phyloP scores from a whole-genome alignment of 1,140 invertebrate genomes.

The Drosophila miranda region DNA sequence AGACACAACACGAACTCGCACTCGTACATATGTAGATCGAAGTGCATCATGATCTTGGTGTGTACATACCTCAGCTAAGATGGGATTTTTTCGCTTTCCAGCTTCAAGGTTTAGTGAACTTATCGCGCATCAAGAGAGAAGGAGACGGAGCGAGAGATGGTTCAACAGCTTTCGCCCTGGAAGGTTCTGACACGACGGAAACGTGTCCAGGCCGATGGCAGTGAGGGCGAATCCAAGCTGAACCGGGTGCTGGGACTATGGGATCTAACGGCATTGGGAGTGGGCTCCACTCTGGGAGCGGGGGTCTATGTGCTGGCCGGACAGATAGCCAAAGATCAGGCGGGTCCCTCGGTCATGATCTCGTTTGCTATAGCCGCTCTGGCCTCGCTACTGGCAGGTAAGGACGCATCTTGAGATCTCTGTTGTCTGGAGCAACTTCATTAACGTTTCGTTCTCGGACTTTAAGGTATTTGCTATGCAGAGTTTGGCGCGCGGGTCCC shows the following conservation, averaged over 20 bases:
- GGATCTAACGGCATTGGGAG: conserved; percentile 90
- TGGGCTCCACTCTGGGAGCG: conserved; percentile 93
- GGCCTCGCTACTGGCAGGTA: conserved; percentile 91
- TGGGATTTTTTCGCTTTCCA: conserved; percentile 21
- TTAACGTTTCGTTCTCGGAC: conserved; percentile 42
- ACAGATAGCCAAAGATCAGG: conserved; percentile 89
- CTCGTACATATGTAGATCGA: conserved; percentile 12
- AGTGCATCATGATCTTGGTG: conserved; percentile 59
- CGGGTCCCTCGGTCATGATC: conserved; percentile 92
- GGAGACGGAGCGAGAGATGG: conserved; percentile 39
- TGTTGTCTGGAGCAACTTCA: too few relatives aligned
- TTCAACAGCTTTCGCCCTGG: conserved; percentile 70
- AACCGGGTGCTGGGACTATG: conserved; percentile 86
- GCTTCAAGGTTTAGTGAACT: conserved; percentile 57
- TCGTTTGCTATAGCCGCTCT: conserved; percentile 93
- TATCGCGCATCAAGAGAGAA: conserved; percentile 2
- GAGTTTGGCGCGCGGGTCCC: conserved; percentile 94
- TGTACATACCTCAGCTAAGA: conserved; percentile 22
- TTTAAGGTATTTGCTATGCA: conserved; percentile 90
- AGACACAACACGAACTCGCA: neutral
- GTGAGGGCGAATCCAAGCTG: conserved; percentile 66
- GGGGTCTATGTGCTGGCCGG: conserved; percentile 95
- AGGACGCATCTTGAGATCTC: conserved; percentile 6
- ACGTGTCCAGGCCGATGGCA: conserved; percentile 55
- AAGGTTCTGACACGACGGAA: conserved; percentile 78